Evolutionary conservation across 53 echinoderm and acorn worm species (phyloP).

Genomic region (Antedon mediterranea): DNA sequence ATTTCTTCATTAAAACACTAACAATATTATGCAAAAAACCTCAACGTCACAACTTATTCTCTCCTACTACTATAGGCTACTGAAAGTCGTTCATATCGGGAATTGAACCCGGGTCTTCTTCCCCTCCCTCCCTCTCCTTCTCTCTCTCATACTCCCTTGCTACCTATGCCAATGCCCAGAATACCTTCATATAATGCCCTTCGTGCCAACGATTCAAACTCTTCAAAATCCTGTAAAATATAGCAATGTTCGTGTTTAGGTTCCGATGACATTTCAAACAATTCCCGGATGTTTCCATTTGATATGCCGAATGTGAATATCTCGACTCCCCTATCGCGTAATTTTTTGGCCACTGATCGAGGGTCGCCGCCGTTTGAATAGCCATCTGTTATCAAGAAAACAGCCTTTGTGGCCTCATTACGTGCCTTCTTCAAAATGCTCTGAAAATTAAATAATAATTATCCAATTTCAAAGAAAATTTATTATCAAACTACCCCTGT

Average conservation of each 20-base stretch:
- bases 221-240: constrained; percentile 71
- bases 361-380: constrained; percentile 88
- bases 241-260: constrained; percentile 68
- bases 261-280: constrained; percentile 66
- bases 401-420: constrained; percentile 57
- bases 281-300: constrained; percentile 70
- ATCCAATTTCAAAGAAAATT: background rate
- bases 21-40: too few species aligned
- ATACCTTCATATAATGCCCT: constrained; percentile 91
- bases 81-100: too few species aligned
- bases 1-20: too few species aligned
- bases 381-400: constrained; percentile 91
- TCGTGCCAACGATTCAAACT: constrained; percentile 84
- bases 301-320: constrained; percentile 87
- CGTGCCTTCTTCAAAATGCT: constrained; percentile 49
- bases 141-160: too few species aligned
- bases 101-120: too few species aligned
- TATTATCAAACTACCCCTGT: too few species aligned
- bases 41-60: too few species aligned
- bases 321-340: constrained; percentile 44
- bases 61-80: too few species aligned
- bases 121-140: too few species aligned
- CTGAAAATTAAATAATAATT: constrained; percentile 23
- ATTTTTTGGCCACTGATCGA: constrained; percentile 28
- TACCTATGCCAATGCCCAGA: too few species aligned